Base-by-base conservation (phyloP, 2,888 invertebrate genomes). In the Megaustenia siamemsis region DNA sequence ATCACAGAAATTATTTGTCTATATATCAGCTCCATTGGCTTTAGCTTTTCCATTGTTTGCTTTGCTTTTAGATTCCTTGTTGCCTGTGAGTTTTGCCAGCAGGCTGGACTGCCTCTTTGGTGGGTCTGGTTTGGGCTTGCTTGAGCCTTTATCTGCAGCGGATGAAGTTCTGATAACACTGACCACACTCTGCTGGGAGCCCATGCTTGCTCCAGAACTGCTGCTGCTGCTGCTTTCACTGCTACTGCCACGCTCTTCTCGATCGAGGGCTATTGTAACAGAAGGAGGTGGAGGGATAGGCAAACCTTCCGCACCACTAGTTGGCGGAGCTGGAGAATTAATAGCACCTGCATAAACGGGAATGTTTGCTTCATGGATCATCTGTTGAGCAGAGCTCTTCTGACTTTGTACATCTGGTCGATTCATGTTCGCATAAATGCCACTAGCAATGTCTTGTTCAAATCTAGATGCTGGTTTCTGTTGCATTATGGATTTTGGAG, bases 71-170 rank as follows among this genome's bases (percentile, higher is more conserved):
- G 66, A 63, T 15, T 77, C 77, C 35, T 69, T 60, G 40, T 53
- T 45, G 21, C 66, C 53, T 1, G 84, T 76, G 10, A 81, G 28
- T 63, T 89, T 88, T 71, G 89, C 87, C 28, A 90, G 84, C 40
- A 91, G 87, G 86, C 91, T 91, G 73, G 91, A 91, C 76, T 90
- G 86, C 43, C 92, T 86, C 63, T 90, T 88, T 10, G 92, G 92
- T 18, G 90, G 92, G 24, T 90, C 89, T 45, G 92, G 92, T 82
- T 88, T 90, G 3, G 89, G 87, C 85, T 90, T 90, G 60, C 56
- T 76, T 21, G 43, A n/a, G 40, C 66, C 38, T 43, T 69, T 82
- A 66, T 82, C 86, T 45, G 82, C 78, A 40, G 84, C 77, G 32
- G 86, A 69, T 66, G 86, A 83, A 15, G 87, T 80, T 75, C 87